phyloP scores from a whole-genome alignment of 1,140 invertebrate genomes.

The Dendrolimus punctatus region DNA sequence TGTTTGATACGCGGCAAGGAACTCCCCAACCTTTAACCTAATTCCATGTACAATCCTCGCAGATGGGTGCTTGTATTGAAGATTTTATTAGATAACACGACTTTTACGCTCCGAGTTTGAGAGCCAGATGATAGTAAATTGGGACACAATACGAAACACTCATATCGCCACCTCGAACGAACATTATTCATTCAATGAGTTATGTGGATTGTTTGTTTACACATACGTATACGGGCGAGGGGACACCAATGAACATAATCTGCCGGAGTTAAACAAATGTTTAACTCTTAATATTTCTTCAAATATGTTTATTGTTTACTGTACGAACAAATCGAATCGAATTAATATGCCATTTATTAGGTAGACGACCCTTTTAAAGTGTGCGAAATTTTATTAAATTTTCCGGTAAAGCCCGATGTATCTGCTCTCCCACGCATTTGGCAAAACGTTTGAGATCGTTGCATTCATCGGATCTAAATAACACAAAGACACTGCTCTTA shows the following conservation, averaged over 20 bases:
- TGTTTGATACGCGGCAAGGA: constrained; percentile 36
- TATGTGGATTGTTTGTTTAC: constrained; percentile 36
- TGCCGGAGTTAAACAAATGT: too few species aligned
- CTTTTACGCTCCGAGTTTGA: constrained; percentile 20
- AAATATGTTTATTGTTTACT: too few species aligned
- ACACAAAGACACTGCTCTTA: constrained; percentile 55
- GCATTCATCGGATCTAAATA: constrained; percentile 54
- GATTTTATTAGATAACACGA: constrained; percentile 51
- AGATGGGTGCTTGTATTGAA: constrained; percentile 43
- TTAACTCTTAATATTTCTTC: too few species aligned
- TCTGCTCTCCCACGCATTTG: constrained; percentile 53
- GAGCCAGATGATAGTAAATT: constrained; percentile 26
- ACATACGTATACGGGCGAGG: constrained; percentile 14
- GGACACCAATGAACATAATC: constrained; percentile 5
- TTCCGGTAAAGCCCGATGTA: constrained; percentile 27
- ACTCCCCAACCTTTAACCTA: constrained; percentile 55
- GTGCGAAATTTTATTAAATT: constrained; percentile 26
- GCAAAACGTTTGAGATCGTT: constrained; percentile 44
- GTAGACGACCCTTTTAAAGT: constrained; percentile 2
- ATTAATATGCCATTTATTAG: background rate
- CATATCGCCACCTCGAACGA: constrained; percentile 13
- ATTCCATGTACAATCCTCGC: constrained; percentile 45
- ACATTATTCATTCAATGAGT: constrained; percentile 23
- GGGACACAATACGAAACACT: constrained; percentile 28
- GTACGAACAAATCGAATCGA: too few species aligned